Evolutionary conservation across 64 coral and sea anemone species (phyloP).

Genomic region (Montipora capricornis): DNA sequence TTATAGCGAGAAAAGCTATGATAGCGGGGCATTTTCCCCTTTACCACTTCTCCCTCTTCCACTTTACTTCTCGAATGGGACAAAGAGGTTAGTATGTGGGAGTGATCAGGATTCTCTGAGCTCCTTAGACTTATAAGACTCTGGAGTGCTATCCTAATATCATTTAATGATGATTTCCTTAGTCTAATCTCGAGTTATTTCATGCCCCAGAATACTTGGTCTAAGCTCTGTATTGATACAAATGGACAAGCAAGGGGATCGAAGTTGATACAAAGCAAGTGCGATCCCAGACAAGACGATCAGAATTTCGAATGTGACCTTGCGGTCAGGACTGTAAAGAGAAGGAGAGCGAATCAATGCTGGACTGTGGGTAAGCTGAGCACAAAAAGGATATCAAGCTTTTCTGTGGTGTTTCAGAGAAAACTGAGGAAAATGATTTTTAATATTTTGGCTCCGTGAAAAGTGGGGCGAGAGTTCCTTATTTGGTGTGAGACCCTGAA

Average conservation of each 20-base stretch:
- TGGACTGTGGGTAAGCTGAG: constrained; percentile 78
- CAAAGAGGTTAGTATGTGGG: too few species aligned
- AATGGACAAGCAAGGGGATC: constrained; percentile 69
- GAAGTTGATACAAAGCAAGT: constrained; percentile 81
- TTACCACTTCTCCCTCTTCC: too few species aligned
- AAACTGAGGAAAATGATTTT: too few species aligned
- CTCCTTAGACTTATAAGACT: background rate
- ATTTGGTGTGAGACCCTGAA: too few species aligned
- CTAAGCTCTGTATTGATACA: constrained; percentile 93
- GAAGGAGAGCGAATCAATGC: constrained; percentile 86
- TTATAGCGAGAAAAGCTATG: too few species aligned
- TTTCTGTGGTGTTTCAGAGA: too few species aligned
- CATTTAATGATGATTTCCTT: background rate
- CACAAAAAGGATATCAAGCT: too few species aligned
- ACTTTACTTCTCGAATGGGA: too few species aligned
- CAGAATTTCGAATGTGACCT: constrained; percentile 96
- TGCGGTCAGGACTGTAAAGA: constrained; percentile 87
- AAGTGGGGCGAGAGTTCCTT: too few species aligned
- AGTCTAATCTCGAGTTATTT: background rate
- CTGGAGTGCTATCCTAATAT: background rate
- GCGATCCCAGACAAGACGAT: constrained; percentile 80
- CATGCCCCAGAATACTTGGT: constrained; percentile 70
- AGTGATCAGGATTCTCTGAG: background rate
- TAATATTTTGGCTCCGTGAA: too few species aligned
- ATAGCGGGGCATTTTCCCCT: too few species aligned